Base-by-base conservation (phyloP, 2,113 vertebrate genomes). In the Xenopus borealis region DNA sequence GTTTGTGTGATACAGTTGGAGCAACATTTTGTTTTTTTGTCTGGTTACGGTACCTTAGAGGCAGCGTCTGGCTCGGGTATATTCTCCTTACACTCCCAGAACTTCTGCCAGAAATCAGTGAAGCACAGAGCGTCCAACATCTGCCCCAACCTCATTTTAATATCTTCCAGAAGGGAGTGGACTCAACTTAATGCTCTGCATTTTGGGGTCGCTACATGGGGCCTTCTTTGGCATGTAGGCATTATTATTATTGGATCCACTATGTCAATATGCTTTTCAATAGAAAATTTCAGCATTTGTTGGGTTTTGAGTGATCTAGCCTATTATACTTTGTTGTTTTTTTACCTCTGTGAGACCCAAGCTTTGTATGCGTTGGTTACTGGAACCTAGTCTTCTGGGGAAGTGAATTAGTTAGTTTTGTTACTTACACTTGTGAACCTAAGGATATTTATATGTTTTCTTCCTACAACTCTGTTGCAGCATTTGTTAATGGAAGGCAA, bases 51-150 rank as follows among this genome's bases (percentile, higher is more conserved):
- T 68, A 30, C 57, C 55, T 75, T 45, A 75, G 66, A 67, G 62
- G 71, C 71, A 74, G 45, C 55, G 23, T 50, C 45, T 62, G 72
- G 44, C 66, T 69, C 46, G 17, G n/a, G 27, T 17, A 62, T 46
- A 30, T 40, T 75, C 65, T 20, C 45, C 11, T 75, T 45, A 68
- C n/a, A 62, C 46, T 50, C 19, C 20, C 44, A 33, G 27, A 58
- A 59, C 9, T n/a, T 53, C 65, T 75, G 72, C 46, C 57, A 62
- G 72, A 63, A 74, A 68, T 59, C 52, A 66, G 50, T 12, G 33
- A 40, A 64, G 12, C 33, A 14, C 27, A 40, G 62, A 23, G 62
- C 10, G 27, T 23, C 62, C 11, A 33, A 64, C 55, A 50, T 62
- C 57, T 20, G 46, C 12, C 23, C 71, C 68, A 65, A 59, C 44